A percentile compares a stretch with the other conserved stretches of the same genome.
Conservation (phyloP, 2,797 vertebrate species). For the Anguilla pacifica region DNA sequence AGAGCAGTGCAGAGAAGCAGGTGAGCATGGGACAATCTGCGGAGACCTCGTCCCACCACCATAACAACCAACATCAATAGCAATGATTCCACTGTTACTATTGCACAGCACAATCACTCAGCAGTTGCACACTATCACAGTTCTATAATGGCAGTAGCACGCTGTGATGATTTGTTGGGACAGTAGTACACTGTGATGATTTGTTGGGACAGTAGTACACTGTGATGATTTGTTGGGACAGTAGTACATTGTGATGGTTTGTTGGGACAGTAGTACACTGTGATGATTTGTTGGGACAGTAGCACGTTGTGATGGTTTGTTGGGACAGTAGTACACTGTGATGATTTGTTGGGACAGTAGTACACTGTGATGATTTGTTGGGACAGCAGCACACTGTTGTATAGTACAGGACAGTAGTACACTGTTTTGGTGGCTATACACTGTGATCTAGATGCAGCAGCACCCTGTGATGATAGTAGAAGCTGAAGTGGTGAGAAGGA, state of each 20-base stretch:
- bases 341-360: neutral
- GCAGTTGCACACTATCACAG: neutral
- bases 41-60: neutral
- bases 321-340: neutral
- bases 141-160: neutral
- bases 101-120: neutral
- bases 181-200: neutral
- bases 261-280: neutral
- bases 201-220: neutral
- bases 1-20: constrained; percentile 69
- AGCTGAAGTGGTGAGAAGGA: neutral
- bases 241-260: neutral
- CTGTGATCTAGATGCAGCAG: neutral
- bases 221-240: neutral
- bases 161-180: neutral
- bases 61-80: neutral
- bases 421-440: neutral
- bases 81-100: neutral
- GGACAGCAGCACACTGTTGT: neutral
- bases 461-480: neutral
- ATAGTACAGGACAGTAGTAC: neutral
- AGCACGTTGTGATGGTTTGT: too few species aligned
- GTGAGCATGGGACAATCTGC: neutral
- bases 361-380: neutral
- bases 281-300: neutral